A percentile compares a stretch with the other conserved stretches of the same genome.
These are phyloP conservation scores for Drosophila rubida DNA, from an alignment of 2,888 invertebrate genomes.

Conservation along the genomic window DNA sequence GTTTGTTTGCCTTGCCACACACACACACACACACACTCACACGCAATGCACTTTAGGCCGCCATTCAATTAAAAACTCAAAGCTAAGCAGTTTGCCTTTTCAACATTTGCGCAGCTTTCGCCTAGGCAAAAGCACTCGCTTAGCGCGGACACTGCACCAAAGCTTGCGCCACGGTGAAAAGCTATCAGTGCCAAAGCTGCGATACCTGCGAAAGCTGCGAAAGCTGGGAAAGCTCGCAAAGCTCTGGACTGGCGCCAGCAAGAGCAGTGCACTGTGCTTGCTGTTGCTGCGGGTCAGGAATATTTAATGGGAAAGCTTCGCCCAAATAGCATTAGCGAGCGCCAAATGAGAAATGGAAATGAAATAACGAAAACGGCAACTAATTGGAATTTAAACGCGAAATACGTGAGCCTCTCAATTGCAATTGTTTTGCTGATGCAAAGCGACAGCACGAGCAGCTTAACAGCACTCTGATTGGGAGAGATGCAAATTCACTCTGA, in stretches of 20 bases:
- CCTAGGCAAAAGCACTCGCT: neutral
- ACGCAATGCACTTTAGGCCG: slow-evolving; percentile 12
- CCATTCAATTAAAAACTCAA: neutral
- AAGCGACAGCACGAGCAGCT: neutral
- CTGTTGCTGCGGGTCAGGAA: slow-evolving; percentile 24
- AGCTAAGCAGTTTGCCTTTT: neutral
- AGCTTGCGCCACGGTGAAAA: neutral
- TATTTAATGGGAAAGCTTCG: slow-evolving; percentile 2
- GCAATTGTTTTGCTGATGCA: neutral
- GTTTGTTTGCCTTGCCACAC: neutral
- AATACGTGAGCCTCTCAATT: neutral
- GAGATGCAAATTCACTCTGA: too few relatives aligned
- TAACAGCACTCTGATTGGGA: neutral
- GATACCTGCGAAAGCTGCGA: too few relatives aligned
- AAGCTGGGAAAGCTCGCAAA: neutral
- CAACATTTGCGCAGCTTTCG: neutral
- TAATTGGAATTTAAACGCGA: slow-evolving; percentile 2
- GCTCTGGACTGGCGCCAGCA: too few relatives aligned
- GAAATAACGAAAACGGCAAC: neutral
- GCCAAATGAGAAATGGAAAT: slow-evolving; percentile 1
- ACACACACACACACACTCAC: too few relatives aligned
- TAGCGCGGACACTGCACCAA: neutral
- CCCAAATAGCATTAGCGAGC: slow-evolving; percentile 8
- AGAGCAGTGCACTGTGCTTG: slow-evolving; percentile 13
- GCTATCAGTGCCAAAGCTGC: too few relatives aligned